A percentile compares a stretch with the other conserved stretches of the same genome.
phyloP scores from a whole-genome alignment of 2,888 invertebrate species.

The Lycia hirtaria region DNA sequence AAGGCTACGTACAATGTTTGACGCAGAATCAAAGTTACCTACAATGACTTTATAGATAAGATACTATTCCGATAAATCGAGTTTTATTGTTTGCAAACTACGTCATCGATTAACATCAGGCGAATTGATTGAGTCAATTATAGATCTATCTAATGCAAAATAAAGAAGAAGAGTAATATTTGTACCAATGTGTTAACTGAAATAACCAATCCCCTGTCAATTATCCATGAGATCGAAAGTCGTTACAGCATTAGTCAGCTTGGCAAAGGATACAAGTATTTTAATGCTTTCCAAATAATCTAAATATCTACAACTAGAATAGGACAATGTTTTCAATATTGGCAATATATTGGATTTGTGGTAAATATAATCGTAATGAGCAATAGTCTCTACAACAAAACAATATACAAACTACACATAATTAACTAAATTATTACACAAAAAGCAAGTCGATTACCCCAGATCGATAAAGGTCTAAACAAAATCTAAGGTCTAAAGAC shows the following conservation, averaged over 20 bases:
- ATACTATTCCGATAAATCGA: no score
- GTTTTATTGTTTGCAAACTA: no score
- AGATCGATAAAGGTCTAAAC: no score
- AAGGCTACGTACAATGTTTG: no score
- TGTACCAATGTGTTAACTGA: neutral
- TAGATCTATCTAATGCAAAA: neutral
- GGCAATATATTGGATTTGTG: neutral
- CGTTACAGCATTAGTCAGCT: conserved; percentile 1
- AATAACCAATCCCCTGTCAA: neutral
- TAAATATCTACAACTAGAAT: neutral
- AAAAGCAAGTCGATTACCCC: no score
- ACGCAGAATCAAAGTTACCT: no score
- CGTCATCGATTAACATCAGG: no score
- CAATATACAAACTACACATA: no score
- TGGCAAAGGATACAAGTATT: conserved; percentile 4
- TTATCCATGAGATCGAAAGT: neutral
- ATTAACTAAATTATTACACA: no score
- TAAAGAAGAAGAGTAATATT: neutral
- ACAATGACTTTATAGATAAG: no score
- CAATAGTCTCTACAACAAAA: neutral
- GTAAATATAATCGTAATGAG: neutral
- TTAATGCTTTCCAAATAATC: conserved; percentile 3
- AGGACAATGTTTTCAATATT: neutral
- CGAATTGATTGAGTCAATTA: no score
- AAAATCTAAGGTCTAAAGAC: no score